These are phyloP conservation scores for Araneus ventricosus DNA, from an alignment of 1,140 invertebrate species.

Conservation along the genomic window DNA sequence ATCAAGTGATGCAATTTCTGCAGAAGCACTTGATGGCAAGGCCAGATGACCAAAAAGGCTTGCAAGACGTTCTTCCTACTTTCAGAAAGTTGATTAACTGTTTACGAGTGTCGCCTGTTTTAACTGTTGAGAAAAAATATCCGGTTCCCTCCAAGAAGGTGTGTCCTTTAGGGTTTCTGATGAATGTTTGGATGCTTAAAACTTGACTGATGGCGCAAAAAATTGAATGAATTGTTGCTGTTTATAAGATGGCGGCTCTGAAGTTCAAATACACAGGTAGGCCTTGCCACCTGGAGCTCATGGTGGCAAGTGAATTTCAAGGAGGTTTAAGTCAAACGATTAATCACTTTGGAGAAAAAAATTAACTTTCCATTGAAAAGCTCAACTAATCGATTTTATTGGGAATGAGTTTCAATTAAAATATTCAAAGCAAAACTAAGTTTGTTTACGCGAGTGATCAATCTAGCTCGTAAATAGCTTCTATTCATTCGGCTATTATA, in stretches of 20 bases:
- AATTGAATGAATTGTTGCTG: neutral
- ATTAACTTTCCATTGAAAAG: slow-evolving; percentile 17
- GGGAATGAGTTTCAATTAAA: slow-evolving; percentile 32
- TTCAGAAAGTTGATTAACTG: slow-evolving; percentile 13
- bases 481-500: neutral
- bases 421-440: neutral
- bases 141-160: slow-evolving; percentile 14
- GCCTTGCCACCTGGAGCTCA: slow-evolving; percentile 17
- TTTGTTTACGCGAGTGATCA: slow-evolving; percentile 15
- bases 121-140: slow-evolving; percentile 16
- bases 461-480: neutral
- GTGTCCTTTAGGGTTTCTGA: neutral
- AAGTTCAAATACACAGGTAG: slow-evolving; percentile 10
- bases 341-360: slow-evolving; percentile 5
- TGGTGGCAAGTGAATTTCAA: slow-evolving; percentile 7
- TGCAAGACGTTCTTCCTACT: neutral
- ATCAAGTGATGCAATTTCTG: neutral
- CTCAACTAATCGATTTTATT: slow-evolving; percentile 33
- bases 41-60: neutral
- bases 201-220: slow-evolving; percentile 38
- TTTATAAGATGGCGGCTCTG: neutral
- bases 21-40: neutral
- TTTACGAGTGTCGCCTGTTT: neutral
- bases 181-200: neutral
- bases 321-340: slow-evolving; percentile 13